Percentiles rank a stretch among this genome's conserved stretches.
Evolutionary conservation across 2,888 invertebrate genomes (phyloP).

Genomic region (Holacanthella duospinosa): DNA sequence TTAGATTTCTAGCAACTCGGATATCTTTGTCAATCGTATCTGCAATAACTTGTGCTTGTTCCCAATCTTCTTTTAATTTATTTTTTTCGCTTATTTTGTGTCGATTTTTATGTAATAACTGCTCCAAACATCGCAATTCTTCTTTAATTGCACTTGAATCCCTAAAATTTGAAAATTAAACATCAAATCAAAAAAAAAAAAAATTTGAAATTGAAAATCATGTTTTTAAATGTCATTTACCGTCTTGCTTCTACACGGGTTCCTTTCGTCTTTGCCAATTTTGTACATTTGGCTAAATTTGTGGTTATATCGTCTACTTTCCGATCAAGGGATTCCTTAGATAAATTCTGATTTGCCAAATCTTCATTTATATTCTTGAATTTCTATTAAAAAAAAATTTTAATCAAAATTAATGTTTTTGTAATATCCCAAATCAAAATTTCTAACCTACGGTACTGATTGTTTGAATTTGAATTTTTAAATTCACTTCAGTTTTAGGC

Average conservation of each 20-base stretch:
- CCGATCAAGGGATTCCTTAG: neutral
- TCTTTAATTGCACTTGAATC: slow-evolving; percentile 9
- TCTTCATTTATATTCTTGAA: neutral
- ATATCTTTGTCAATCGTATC: slow-evolving; percentile 9
- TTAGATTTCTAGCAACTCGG: neutral
- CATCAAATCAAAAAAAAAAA: no score
- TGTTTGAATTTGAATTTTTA: no score
- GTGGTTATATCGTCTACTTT: neutral
- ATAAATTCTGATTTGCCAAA: neutral
- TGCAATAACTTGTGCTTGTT: slow-evolving; percentile 5
- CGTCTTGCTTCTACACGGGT: neutral
- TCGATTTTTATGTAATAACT: slow-evolving; percentile 9
- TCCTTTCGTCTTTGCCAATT: neutral
- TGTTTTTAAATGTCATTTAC: neutral
- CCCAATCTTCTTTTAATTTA: neutral
- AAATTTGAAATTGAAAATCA: slow-evolving; percentile 1
- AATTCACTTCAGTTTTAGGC: no score
- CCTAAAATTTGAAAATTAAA: no score
- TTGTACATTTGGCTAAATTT: neutral
- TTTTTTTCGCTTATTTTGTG: slow-evolving; percentile 6
- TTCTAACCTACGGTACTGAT: no score
- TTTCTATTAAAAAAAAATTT: neutral
- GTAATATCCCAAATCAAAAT: neutral
- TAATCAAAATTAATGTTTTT: neutral
- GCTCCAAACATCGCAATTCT: neutral